Percentiles rank a stretch among this genome's conserved stretches.
phyloP scores from a whole-genome alignment of 2,888 invertebrate genomes.

The Volucella zonaria region DNA sequence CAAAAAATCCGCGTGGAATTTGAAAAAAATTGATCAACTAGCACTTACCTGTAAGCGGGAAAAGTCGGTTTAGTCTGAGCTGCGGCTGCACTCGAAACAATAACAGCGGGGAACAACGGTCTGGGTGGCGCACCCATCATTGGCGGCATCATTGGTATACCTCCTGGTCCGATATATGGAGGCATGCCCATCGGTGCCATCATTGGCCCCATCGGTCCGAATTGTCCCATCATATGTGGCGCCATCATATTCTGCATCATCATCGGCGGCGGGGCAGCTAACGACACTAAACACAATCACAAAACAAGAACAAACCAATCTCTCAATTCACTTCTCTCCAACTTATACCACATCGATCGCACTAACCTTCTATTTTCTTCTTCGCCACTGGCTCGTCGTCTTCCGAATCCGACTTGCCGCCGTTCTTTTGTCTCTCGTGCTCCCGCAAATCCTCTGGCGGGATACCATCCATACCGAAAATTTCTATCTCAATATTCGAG shows the following conservation, averaged over 20 bases:
- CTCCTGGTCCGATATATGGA: slow-evolving; percentile 88
- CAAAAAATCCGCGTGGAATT: background rate
- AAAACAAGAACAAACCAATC: slow-evolving; percentile 12
- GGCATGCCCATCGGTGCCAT: slow-evolving; percentile 87
- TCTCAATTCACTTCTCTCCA: background rate
- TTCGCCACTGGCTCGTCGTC: slow-evolving; percentile 92
- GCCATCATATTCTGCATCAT: slow-evolving; percentile 86
- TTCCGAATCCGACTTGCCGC: slow-evolving; percentile 91
- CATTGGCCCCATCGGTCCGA: slow-evolving; percentile 84
- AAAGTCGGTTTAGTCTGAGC: slow-evolving; percentile 87
- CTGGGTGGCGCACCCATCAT: slow-evolving; percentile 86
- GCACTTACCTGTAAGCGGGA: slow-evolving; percentile 89
- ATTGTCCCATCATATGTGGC: slow-evolving; percentile 85
- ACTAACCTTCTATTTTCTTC: slow-evolving; percentile 83
- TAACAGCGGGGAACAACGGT: slow-evolving; percentile 92
- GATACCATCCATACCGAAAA: slow-evolving; percentile 99
- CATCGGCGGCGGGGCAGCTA: slow-evolving; percentile 84
- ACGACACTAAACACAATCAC: slow-evolving; percentile 76
- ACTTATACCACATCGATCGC: background rate
- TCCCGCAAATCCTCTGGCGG: slow-evolving; percentile 96
- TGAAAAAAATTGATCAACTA: background rate
- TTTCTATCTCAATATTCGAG: slow-evolving; percentile 99
- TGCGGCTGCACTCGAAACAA: slow-evolving; percentile 87
- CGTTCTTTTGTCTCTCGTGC: slow-evolving; percentile 93
- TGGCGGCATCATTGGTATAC: slow-evolving; percentile 85